Conservation (phyloP, 35 echinoderm and acorn worm species). For the Apostichopus parvimensis region DNA sequence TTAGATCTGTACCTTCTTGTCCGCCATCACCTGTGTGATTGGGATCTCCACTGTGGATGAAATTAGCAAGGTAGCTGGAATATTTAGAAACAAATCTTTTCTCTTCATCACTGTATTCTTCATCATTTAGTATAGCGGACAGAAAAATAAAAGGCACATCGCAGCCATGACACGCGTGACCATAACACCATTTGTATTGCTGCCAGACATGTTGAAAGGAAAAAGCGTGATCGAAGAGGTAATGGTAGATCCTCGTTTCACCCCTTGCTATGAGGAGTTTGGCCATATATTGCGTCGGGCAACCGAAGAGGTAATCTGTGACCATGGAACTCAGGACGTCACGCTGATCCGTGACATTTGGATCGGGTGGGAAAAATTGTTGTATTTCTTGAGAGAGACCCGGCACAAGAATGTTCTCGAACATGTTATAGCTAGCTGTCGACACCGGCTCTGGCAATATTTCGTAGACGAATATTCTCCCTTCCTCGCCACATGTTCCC, state of each 20-base stretch:
- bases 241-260: constrained; percentile 21
- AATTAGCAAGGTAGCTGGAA: constrained; percentile 58
- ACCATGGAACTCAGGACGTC: constrained; percentile 12
- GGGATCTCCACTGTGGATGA: constrained; percentile 64
- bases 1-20: not conserved
- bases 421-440: not conserved
- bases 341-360: constrained; percentile 5
- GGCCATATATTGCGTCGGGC: constrained; percentile 14
- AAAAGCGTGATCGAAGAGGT: constrained; percentile 56
- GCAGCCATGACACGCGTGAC: constrained; percentile 51
- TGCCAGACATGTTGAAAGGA: constrained; percentile 34
- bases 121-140: not conserved
- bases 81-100: constrained; percentile 15
- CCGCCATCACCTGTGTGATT: constrained; percentile 3
- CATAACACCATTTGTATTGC: constrained; percentile 35
- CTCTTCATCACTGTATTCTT: constrained; percentile 31
- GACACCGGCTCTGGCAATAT: constrained; percentile 26
- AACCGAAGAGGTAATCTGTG: constrained; percentile 53
- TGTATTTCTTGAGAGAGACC: constrained; percentile 4
- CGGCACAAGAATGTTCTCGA: not conserved
- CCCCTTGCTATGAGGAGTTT: constrained; percentile 17
- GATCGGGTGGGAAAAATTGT: not conserved
- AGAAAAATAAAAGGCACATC: constrained; percentile 64
- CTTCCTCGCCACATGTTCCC: constrained; percentile 45
- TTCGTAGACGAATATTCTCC: constrained; percentile 58